A percentile compares a stretch with the other conserved stretches of the same genome.
phyloP scores from a whole-genome alignment of 2,797 vertebrate genomes.

The Propithecus deckenii region DNA sequence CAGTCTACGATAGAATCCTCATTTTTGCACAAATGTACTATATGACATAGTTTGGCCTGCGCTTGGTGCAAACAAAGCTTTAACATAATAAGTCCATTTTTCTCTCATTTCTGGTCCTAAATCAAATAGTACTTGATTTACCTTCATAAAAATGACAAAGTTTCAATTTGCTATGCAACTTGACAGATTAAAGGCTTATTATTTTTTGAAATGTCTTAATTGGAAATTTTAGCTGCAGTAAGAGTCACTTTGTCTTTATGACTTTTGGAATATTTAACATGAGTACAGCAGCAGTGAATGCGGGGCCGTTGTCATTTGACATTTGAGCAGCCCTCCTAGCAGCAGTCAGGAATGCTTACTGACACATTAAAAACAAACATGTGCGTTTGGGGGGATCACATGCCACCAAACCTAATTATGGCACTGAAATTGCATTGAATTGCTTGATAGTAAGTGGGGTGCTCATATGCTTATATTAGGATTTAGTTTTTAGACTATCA shows the following conservation, averaged over 20 bases:
- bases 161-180: not conserved
- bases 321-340: not conserved
- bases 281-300: not conserved
- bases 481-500: not conserved
- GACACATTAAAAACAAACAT: not conserved
- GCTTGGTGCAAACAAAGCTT: not conserved
- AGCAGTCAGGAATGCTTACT: not conserved
- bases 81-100: not conserved
- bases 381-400: not conserved
- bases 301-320: not conserved
- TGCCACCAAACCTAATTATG: not conserved
- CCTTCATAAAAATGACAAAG: not conserved
- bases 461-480: not conserved
- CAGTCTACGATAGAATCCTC: not conserved
- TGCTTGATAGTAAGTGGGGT: not conserved
- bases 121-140: slow-evolving; percentile 1
- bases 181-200: not conserved
- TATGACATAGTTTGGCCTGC: not conserved
- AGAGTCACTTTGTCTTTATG: not conserved
- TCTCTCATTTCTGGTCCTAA: not conserved
- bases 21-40: not conserved
- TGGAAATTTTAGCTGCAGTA: not conserved
- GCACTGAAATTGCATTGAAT: not conserved
- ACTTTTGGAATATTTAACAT: not conserved
- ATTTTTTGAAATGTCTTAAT: not conserved